Base-by-base conservation (phyloP, 2,113 vertebrate species). In the Triplophysa tibetana region DNA sequence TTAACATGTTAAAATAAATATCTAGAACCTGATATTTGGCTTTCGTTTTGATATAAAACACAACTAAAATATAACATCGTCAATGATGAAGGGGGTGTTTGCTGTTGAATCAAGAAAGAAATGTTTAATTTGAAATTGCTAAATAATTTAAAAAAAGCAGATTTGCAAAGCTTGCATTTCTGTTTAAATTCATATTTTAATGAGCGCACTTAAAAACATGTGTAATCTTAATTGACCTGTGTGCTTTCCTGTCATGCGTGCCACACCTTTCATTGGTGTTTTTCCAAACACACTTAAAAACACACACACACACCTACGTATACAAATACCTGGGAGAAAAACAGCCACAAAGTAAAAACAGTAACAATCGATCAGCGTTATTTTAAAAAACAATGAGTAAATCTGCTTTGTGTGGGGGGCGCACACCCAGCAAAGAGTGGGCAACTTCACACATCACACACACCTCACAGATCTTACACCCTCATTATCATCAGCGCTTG, bases 401-500 rank as follows among this genome's bases (percentile, higher is more conserved):
- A 73, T 38, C 5, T 75, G 56, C 4, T 21, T 21, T 2, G 50
- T 21, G 16, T 58, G 19, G n/a, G 54, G 54, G 19, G 54, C 19
- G 54, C n/a, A 58, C 54, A 58, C 8, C 19, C 8, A 21, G 56
- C 16, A 17, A 75, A 45, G 29, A 63, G 56, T 8, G 2, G 4
- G 10, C 14, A 38, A 7, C 33, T 41, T 73, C 70, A 62, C 26
- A 63, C 72, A 45, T 77, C 65, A 48, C 65, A 58, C 56, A 63
- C 70, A 61, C 73, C 70, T 48, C 78, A 85, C 67, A 58, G 75
- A 65, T 64, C 61, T 79, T 77, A 83, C 73, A 81, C 88, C 74
- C 73, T 78, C 77, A 88, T 65, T 87, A 85, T 83, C 85, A 86
- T 79, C 83, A 82, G 80, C 33, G 77, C 80, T 80, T 82, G 83